These are phyloP conservation scores for Ailuropoda melanoleuca DNA, from an alignment of 2,113 vertebrate genomes.

Conservation along the genomic window DNA sequence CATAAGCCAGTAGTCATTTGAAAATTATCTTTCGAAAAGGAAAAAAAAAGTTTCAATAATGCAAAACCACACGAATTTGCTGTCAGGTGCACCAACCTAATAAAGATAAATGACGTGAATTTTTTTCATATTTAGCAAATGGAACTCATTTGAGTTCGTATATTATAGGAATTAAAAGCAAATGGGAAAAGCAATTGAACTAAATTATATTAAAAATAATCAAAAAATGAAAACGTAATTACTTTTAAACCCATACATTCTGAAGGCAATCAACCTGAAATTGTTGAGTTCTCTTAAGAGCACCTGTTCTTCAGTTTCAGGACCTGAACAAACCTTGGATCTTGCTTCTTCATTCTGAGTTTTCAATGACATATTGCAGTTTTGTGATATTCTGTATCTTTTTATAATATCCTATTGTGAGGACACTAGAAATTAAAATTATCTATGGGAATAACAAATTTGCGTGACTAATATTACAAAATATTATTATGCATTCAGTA, in stretches of 20 bases:
- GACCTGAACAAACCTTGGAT: not conserved
- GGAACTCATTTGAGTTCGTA: not conserved
- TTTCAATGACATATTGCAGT: not conserved
- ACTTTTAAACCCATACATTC: not conserved
- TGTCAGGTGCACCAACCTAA: constrained; percentile 5
- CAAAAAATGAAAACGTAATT: not conserved
- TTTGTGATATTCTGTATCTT: not conserved
- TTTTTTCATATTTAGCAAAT: constrained; percentile 28
- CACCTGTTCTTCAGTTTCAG: not conserved
- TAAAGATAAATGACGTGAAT: constrained; percentile 50
- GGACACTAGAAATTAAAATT: constrained; percentile 4
- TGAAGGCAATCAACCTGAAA: not conserved
- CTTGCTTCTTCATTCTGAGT: not conserved
- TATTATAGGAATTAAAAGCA: constrained; percentile 31
- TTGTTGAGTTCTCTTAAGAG: not conserved
- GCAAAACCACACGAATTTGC: constrained; percentile 41
- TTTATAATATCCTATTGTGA: not conserved
- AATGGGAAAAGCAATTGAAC: constrained; percentile 38
- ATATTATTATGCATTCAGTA: not conserved
- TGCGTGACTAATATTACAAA: not conserved
- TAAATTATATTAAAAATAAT: constrained; percentile 16
- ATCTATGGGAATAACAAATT: not conserved
- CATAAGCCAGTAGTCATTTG: not conserved
- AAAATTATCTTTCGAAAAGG: constrained; percentile 38
- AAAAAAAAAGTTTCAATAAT: constrained; percentile 6